Evolutionary conservation across 2,797 vertebrate species (phyloP).

Genomic region (Trichosurus vulpecula): DNA sequence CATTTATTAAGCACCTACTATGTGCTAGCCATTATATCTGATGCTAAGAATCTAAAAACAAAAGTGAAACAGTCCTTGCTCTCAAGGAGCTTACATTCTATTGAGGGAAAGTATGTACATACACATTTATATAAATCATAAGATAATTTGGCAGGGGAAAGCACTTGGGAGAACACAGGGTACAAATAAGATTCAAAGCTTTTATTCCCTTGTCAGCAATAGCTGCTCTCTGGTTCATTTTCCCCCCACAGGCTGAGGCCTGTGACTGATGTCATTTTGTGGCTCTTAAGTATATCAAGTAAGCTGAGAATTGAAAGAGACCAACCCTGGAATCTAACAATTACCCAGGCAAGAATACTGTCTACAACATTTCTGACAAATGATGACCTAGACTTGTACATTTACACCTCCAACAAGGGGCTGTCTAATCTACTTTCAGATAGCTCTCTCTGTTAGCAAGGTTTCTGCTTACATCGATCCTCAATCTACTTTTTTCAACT

Average conservation of each 20-base stretch:
- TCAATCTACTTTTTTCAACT: background rate
- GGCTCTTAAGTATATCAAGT: background rate
- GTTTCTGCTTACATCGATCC: background rate
- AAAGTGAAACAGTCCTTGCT: background rate
- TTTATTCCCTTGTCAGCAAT: background rate
- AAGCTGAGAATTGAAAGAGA: background rate
- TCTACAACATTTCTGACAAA: background rate
- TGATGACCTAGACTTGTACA: background rate
- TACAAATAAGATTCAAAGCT: background rate
- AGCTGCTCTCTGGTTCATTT: background rate
- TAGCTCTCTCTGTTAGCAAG: background rate
- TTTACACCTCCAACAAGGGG: background rate
- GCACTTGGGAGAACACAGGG: background rate
- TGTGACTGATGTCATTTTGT: background rate
- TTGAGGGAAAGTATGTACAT: background rate
- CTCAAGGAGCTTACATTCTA: background rate
- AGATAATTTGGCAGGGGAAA: background rate
- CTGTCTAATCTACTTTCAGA: background rate
- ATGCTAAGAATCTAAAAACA: background rate
- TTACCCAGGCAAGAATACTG: background rate
- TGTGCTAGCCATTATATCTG: background rate
- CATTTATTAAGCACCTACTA: background rate
- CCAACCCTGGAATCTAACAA: background rate
- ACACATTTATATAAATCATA: background rate
- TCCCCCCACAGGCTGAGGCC: background rate